Percentiles rank a stretch among this genome's conserved stretches.
These are phyloP conservation scores for Tetheella fluctuosa DNA, from an alignment of 2,888 invertebrate genomes.

Conservation along the genomic window DNA sequence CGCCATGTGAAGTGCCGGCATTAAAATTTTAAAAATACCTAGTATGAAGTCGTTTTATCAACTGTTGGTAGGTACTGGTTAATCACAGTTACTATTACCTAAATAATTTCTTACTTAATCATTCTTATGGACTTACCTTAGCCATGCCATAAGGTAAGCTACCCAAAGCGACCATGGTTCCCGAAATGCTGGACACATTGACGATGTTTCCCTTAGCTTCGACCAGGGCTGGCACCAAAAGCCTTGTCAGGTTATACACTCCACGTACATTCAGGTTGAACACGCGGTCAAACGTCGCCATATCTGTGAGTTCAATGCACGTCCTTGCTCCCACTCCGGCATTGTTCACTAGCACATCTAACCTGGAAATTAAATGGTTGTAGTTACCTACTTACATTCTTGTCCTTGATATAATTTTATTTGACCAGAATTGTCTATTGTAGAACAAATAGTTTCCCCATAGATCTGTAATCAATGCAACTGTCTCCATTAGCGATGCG, in stretches of 20 bases:
- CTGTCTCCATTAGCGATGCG: too few species aligned
- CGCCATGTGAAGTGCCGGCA: too few species aligned
- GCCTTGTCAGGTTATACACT: conserved; percentile 85
- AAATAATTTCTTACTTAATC: too few species aligned
- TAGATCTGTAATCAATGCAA: too few species aligned
- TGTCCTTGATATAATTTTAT: not conserved
- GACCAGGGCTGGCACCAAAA: conserved; percentile 87
- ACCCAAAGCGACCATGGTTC: conserved; percentile 89
- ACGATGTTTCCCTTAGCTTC: conserved; percentile 86
- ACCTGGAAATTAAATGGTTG: conserved; percentile 16
- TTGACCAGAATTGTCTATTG: too few species aligned
- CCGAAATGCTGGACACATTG: conserved; percentile 88
- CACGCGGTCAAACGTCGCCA: conserved; percentile 55
- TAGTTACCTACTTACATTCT: not conserved
- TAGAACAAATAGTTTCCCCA: too few species aligned
- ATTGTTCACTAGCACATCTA: conserved; percentile 68
- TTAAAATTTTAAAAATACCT: too few species aligned
- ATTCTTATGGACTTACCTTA: conserved; percentile 87
- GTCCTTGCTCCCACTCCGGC: conserved; percentile 81
- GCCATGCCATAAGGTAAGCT: conserved; percentile 94
- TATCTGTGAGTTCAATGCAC: conserved; percentile 40
- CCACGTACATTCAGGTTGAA: conserved; percentile 87
- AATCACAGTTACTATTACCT: too few species aligned
- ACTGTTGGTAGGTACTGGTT: too few species aligned
- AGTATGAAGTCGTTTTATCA: too few species aligned